A percentile compares a stretch with the other conserved stretches of the same genome.
Conservation (phyloP, 2,797 vertebrate genomes). For the Peromyscus aztecus region DNA sequence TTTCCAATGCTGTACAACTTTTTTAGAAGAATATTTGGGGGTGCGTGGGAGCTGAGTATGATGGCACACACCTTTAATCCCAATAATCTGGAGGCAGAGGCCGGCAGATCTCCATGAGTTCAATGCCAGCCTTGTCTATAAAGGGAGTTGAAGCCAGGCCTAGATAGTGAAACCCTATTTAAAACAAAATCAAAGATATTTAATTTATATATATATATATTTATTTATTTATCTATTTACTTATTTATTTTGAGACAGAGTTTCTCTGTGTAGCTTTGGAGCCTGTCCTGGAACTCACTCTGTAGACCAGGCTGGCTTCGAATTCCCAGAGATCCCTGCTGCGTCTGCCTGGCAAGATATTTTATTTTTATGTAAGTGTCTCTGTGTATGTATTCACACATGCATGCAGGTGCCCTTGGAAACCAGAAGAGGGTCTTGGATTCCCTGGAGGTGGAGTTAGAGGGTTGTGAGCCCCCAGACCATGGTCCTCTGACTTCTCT, state of each 20-base stretch:
- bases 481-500: not conserved
- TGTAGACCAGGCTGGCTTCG: not conserved
- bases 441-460: not conserved
- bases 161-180: not conserved
- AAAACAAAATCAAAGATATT: not conserved
- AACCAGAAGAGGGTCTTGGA: not conserved
- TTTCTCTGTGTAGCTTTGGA: no score
- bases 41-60: not conserved
- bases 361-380: not conserved
- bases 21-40: not conserved
- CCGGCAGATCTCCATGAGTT: not conserved
- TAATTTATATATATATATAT: no score
- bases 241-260: no score
- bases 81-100: not conserved
- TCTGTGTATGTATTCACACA: not conserved
- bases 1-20: not conserved
- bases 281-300: not conserved
- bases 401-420: not conserved
- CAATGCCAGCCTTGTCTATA: not conserved
- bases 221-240: no score
- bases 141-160: not conserved
- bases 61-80: not conserved
- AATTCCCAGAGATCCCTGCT: not conserved
- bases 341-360: not conserved
- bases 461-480: not conserved